Base-by-base conservation (phyloP, 2,113 vertebrate genomes). In the Pseudolaguvia tuberculata region DNA sequence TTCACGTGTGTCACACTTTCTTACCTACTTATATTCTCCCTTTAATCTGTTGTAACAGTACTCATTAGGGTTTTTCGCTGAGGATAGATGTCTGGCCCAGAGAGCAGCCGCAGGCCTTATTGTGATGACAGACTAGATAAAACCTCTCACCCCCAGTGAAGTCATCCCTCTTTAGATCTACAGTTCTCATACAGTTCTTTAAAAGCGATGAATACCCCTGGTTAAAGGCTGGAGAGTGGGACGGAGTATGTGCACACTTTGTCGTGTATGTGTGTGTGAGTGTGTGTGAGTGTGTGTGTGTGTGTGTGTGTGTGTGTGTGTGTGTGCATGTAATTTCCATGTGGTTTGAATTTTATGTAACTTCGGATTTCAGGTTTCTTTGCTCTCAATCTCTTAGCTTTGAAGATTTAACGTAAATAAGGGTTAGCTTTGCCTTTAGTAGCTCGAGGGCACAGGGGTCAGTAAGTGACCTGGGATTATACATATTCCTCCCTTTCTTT, bases 121-220 rank as follows among this genome's bases (percentile, higher is more conserved):
- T n/a, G 72, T 67, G 79, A 70, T 78, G 72, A 39, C 61, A 78
- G 66, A 75, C 45, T 48, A 78, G 75, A 77, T 67, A 59, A 70
- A 77, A 62, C 68, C 31, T 2, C n/a, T 35, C 35, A 14, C 59
- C 57, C 55, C 47, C 67, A 50, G 52, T 75, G 67, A 81, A 77
- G 73, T 81, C 79, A 81, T 78, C 67, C n/a, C 31, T 81, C 76
- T 78, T 70, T 57, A 63, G 66, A 78, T 67, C 59, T 75, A 75
- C 66, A n/a, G 35, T 68, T 75, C 47, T 29, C 35, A 23, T 45
- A n/a, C n/a, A n/a, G n/a, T n/a, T n/a, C n/a, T n/a, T n/a, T n/a
- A n/a, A 51, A 72, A 68, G 23, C 23, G 50, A 65, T 71, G 47
- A 48, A 66, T 81, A 59, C 59, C 39, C 23, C 17, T 35, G 47